Base-by-base conservation (phyloP, 2,797 vertebrate species). In the Oreortyx pictus region DNA sequence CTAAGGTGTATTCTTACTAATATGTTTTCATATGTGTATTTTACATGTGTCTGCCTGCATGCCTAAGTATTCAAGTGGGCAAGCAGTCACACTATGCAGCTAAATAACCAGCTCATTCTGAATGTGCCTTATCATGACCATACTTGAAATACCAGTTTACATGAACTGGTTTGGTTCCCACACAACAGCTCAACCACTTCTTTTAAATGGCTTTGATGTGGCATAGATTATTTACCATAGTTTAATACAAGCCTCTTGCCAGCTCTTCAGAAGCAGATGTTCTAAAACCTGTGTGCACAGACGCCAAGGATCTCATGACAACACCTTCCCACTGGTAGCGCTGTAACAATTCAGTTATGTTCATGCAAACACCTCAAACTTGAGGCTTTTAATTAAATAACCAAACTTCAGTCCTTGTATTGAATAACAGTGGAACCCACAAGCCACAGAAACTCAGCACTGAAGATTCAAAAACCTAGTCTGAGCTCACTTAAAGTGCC, bases 131-230 rank as follows among this genome's bases (percentile, higher is more conserved):
- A 90, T 56, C 77, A 33, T 56, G 56, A 73, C 43, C 52, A 9
- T 39, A 89, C 93, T 73, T 81, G 94, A 93, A 85, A 92, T 86
- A 87, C 93, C 62, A n/a, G 47, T 89, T 89, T n/a, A 62, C 29
- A 56, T 80, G 54, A 90, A 92, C 56, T 46, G 43, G 70, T 57
- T 67, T 82, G 77, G 86, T 96, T 96, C 96, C 89, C 96, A 93
- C 89, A 82, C 71, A 93, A 93, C 70, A 43, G 77, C 52, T 85
- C 79, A 78, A 86, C 70, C 76, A 16, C 76, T 87, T 82, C 14
- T 89, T 93, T 90, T 76, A 57, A 85, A 92, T 83, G 24, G 37
- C 82, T 56, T 81, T 92, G 79, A 95, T 94, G 94, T 86, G 79
- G 85, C 47, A 37, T 0, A 77, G 47, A 74, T 87, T 66, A 88